Conservation (phyloP, 2,888 invertebrate genomes). For the Xanthia icteritia region DNA sequence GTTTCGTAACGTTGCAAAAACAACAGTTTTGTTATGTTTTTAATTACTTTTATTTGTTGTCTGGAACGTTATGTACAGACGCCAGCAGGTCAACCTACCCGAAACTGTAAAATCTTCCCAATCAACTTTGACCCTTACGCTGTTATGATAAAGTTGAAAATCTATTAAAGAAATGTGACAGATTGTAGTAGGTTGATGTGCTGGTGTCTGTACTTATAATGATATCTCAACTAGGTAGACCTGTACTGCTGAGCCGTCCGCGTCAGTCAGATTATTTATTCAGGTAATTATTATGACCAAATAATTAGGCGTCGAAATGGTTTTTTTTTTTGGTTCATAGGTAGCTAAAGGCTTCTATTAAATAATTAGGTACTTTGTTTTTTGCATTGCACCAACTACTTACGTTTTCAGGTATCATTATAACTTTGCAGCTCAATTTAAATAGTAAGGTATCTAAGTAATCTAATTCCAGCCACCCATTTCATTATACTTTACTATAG, state of each 20-base stretch:
- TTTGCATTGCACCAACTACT: too few species aligned
- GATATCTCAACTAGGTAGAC: neutral
- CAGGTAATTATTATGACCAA: too few species aligned
- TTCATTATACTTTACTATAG: neutral
- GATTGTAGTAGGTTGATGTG: too few species aligned
- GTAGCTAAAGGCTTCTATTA: neutral
- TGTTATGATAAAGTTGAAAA: too few species aligned
- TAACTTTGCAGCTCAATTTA: neutral
- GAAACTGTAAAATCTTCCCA: too few species aligned
- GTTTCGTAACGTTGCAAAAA: constrained; percentile 66
- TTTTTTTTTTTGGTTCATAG: neutral
- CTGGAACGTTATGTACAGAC: constrained; percentile 3
- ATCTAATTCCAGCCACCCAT: neutral
- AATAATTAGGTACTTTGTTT: neutral
- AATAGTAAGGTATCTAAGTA: neutral
- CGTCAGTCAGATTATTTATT: neutral
- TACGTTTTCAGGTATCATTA: neutral
- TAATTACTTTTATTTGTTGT: constrained; percentile 55
- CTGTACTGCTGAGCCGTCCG: neutral
- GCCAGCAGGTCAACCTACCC: too few species aligned
- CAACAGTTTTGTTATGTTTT: constrained; percentile 62
- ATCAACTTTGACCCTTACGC: too few species aligned
- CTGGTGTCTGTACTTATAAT: too few species aligned
- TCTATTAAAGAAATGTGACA: too few species aligned
- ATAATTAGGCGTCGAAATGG: neutral